A percentile compares a stretch with the other conserved stretches of the same genome.
These are phyloP conservation scores for Pseudococcus viburni DNA, from an alignment of 2,888 invertebrate genomes.

Conservation along the genomic window DNA sequence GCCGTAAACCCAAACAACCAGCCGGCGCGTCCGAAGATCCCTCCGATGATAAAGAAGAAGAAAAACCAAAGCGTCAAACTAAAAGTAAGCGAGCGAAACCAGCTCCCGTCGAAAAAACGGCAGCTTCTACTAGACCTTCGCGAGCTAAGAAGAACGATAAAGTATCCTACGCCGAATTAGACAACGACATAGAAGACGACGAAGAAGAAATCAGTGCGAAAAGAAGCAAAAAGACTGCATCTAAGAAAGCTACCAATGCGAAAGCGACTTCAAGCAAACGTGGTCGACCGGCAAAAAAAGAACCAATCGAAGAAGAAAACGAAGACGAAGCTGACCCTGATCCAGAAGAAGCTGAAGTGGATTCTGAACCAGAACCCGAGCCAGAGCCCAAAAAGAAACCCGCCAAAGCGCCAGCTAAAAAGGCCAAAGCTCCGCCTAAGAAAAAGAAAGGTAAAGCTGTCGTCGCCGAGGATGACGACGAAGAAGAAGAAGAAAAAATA, in stretches of 20 bases:
- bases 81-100: constrained; percentile 32
- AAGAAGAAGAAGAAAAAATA: background rate
- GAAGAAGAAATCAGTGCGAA: constrained; percentile 4
- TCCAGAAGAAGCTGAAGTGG: constrained; percentile 22
- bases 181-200: background rate
- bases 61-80: constrained; percentile 13
- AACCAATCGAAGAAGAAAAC: background rate
- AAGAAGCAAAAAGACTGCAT: constrained; percentile 11
- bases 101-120: constrained; percentile 28
- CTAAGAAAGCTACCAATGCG: background rate
- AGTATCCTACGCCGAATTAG: constrained; percentile 8
- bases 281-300: constrained; percentile 33
- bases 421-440: constrained; percentile 23
- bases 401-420: background rate
- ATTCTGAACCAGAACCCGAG: constrained; percentile 13
- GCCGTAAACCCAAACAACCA: constrained; percentile 21
- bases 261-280: constrained; percentile 52
- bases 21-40: background rate
- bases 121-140: constrained; percentile 36
- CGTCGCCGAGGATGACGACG: background rate
- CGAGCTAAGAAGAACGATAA: constrained; percentile 41
- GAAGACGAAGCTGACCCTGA: background rate
- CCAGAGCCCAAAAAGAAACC: constrained; percentile 32
- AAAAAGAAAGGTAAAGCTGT: constrained; percentile 19
- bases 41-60: background rate